phyloP scores from a whole-genome alignment of 1,140 invertebrate species.

The Cryptotermes secundus region DNA sequence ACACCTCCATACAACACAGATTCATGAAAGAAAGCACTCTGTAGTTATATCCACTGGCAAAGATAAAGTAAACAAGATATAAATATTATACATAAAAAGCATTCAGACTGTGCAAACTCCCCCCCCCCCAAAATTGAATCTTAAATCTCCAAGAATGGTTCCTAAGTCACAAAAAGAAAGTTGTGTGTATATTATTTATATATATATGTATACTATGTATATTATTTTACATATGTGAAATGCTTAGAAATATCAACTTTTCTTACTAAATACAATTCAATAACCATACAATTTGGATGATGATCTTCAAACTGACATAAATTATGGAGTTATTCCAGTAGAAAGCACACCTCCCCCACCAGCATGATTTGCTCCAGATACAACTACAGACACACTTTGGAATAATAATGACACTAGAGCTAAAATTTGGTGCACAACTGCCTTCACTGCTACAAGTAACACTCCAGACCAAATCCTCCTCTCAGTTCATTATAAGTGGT shows the following conservation, averaged over 20 bases:
- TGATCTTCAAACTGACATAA: constrained; percentile 24
- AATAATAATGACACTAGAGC: neutral
- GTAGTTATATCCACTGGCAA: constrained; percentile 9
- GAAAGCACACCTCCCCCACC: neutral
- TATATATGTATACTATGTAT: constrained; percentile 29
- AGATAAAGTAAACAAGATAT: neutral
- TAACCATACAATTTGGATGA: constrained; percentile 26
- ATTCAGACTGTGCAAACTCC: neutral
- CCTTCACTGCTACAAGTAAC: neutral
- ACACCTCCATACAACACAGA: neutral
- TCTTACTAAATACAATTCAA: constrained; percentile 21
- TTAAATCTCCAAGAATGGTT: neutral
- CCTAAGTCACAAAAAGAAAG: constrained; percentile 28
- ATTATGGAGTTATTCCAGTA: constrained; percentile 16
- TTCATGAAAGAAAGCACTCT: neutral
- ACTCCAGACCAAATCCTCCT: neutral
- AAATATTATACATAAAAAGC: constrained; percentile 26
- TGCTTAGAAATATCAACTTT: constrained; percentile 33
- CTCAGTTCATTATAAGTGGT: neutral
- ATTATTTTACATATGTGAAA: constrained; percentile 33
- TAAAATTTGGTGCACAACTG: constrained; percentile 23
- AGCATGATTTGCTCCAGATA: constrained; percentile 22
- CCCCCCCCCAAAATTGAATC: neutral
- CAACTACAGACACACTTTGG: constrained; percentile 6
- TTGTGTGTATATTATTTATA: constrained; percentile 30